Base-by-base conservation (phyloP, 2,797 vertebrate species). In the Arctocebus calabarensis region DNA sequence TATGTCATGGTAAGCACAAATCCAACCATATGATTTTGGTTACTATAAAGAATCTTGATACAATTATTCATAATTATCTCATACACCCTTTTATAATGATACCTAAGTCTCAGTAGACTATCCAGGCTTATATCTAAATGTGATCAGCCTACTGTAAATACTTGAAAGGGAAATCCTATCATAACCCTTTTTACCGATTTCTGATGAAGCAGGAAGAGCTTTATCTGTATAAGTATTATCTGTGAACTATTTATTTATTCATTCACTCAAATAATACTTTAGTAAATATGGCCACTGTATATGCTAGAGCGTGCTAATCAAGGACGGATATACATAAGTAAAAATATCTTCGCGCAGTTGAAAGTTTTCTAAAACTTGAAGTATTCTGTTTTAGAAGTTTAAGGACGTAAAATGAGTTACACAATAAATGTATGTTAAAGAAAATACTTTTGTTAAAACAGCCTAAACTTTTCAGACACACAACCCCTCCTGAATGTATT, bases 201-300 rank as follows among this genome's bases (percentile, higher is more conserved):
- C 37, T 55, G 37, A 86, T 84, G 59, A 95, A 77, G n/a, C 84
- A 20, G 29, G 4, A 89, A 96, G n/a, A 71, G 34, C 43, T 83
- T 73, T 55, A 17, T n/a, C 43, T 93, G 5, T 75, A 6, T 70
- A 45, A 27, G 71, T 94, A 64, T 92, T 92, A 92, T 88, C 52
- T 14, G 70, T 73, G 16, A 91, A 45, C 22, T 13, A 81, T 29
- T 95, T 19, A 81, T 79, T 81, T n/a, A 25, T 34, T 89, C 37
- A 88, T 89, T 89, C 43, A 66, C 17, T 94, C 37, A 94, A 73
- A 68, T 34, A 95, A 77, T 74, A 43, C 45, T 55, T 75, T 13
- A n/a, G 70, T 66, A 84, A 84, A 27, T 84, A 29, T 20, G 14
- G 9, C 25, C 22, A 14, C 25, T 85, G 10, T 48, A 22, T 40